phyloP scores from a whole-genome alignment of 1,140 invertebrate species.

The Zophobas atratus region DNA sequence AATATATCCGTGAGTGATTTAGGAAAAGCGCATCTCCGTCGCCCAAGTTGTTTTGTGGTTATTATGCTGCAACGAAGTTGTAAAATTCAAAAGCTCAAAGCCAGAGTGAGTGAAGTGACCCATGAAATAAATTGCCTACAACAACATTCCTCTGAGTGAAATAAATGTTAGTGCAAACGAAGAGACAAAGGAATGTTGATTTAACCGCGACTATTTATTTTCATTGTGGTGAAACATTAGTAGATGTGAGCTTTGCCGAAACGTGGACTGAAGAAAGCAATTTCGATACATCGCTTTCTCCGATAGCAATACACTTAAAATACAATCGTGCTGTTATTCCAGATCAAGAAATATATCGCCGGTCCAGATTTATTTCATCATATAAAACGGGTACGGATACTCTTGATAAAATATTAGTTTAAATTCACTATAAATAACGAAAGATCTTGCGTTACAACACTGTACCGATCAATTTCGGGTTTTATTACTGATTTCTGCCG shows the following conservation, averaged over 20 bases:
- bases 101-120: conserved; percentile 53
- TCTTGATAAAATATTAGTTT: conserved; percentile 36
- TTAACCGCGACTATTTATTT: conserved; percentile 63
- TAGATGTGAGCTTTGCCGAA: conserved; percentile 30
- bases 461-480: conserved; percentile 10
- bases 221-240: conserved; percentile 55
- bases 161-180: conserved; percentile 61
- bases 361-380: conserved; percentile 43
- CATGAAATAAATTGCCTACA: conserved; percentile 63
- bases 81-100: conserved; percentile 31
- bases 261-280: conserved; percentile 26
- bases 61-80: conserved; percentile 28
- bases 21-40: conserved; percentile 1
- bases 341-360: conserved; percentile 43
- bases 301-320: conserved; percentile 40
- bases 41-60: conserved; percentile 6
- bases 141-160: conserved; percentile 60
- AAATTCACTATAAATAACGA: conserved; percentile 24
- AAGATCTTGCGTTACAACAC: conserved; percentile 1
- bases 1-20: conserved; percentile 12
- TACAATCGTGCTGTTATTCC: conserved; percentile 42
- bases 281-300: conserved; percentile 37
- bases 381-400: conserved; percentile 32
- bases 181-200: conserved; percentile 62
- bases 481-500: background rate